Base-by-base conservation (phyloP, 1,140 invertebrate genomes). In the Mactra quadrangularis region DNA sequence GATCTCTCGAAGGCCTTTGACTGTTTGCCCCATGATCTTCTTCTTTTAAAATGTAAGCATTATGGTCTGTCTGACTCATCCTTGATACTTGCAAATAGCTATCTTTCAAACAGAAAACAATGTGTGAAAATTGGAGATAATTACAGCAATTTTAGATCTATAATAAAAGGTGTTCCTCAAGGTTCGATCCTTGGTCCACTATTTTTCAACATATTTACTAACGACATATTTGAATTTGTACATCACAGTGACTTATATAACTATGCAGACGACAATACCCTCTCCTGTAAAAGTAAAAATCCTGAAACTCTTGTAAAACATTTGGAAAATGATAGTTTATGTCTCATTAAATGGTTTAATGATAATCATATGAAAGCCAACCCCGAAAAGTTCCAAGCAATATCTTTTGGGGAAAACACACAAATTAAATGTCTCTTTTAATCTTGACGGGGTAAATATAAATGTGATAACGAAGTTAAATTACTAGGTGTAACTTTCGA, bases 291-390 rank as follows among this genome's bases (percentile, higher is more conserved):
- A 53, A 53, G 50, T 53, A 53, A 19, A 53, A 53, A 53, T 53
- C 50, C 62, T 38, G 62, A 66, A 17, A 66, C 62, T 38, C n/a
- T 66, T 11, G 62, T 41, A 3, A 41, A 66, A 66, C 4, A 29
- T 35, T 35, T 66, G 22, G 62, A 66, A 6, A 66, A 66, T 66
- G 62, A 66, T 35, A 66, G 62, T 22, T 33, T 66, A 22, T 38
- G n/a, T 22, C 64, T 47, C 15, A 45, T 68, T 19, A 45, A 38
- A 66, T 35, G 62, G 62, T 35, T 66, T 6, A 19, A 25, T 33
- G 62, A 66, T 33, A 66, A 33, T 38, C 62, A 66, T 25, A 66
- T 35, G 62, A 66, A 66, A 66, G 62, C 62, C 17, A 66, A 66
- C 25, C 62, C 35, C 17, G 35, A 35, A 66, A 66, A 38, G 35